Percentiles rank a stretch among this genome's conserved stretches.
Evolutionary conservation across 2,797 vertebrate genomes (phyloP).

Genomic region (Ceryle rudis): DNA sequence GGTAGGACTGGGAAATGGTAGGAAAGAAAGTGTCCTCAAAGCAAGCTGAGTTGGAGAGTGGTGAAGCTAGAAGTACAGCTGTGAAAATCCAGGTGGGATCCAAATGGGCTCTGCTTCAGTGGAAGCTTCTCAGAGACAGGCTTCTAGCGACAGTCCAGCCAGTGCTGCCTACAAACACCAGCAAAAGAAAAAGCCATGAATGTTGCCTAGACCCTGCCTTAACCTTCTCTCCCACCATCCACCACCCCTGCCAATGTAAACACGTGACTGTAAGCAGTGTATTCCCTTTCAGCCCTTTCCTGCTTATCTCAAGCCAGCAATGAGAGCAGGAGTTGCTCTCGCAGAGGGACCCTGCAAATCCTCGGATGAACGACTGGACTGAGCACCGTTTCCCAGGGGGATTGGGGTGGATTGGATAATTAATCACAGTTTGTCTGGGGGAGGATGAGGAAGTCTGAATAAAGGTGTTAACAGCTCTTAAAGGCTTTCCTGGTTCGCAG

Average conservation of each 20-base stretch:
- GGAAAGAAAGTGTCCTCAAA: not conserved
- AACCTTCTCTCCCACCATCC: not conserved
- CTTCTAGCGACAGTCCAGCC: not conserved
- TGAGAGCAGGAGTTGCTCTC: not conserved
- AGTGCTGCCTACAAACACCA: not conserved
- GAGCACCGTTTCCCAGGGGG: slow-evolving; percentile 66
- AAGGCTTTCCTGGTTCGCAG: slow-evolving; percentile 59
- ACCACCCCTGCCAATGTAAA: not conserved
- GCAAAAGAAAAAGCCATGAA: not conserved
- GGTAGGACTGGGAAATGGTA: not conserved
- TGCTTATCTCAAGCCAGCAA: not conserved
- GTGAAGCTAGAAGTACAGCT: not conserved
- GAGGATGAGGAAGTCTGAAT: slow-evolving; percentile 74
- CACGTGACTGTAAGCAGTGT: not conserved
- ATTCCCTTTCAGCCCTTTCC: not conserved
- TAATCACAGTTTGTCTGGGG: slow-evolving; percentile 69
- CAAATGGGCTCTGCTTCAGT: not conserved
- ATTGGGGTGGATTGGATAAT: slow-evolving; percentile 67
- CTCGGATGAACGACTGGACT: not conserved
- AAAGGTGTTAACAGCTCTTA: slow-evolving; percentile 75
- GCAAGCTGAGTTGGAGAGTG: fast-evolving
- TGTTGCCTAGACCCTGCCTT: not conserved
- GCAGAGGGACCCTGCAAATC: not conserved
- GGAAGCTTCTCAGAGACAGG: not conserved
- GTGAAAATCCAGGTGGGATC: not conserved